phyloP scores from a whole-genome alignment of 1,140 invertebrate species.

The Achatina immaculata region DNA sequence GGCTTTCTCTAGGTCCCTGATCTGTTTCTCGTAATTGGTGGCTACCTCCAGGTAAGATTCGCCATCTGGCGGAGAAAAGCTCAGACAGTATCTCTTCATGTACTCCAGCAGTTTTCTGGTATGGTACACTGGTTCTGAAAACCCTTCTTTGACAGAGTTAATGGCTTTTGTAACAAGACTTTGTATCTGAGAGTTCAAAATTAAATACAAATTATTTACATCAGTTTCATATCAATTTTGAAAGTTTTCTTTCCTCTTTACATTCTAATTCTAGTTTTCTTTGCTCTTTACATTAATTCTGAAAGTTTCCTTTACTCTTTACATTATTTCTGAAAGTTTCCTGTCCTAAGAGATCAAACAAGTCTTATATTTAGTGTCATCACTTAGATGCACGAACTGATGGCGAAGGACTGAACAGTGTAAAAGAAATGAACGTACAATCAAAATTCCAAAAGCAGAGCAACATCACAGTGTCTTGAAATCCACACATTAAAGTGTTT shows the following conservation, averaged over 20 bases:
- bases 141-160: conserved; percentile 44
- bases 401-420: too few relatives aligned
- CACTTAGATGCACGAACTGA: too few relatives aligned
- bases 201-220: background rate
- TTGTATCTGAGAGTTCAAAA: conserved; percentile 35
- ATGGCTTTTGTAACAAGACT: conserved; percentile 41
- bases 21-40: conserved; percentile 56
- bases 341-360: too few relatives aligned
- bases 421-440: too few relatives aligned
- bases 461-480: too few relatives aligned
- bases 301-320: too few relatives aligned
- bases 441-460: too few relatives aligned
- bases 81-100: conserved; percentile 54
- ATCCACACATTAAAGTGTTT: too few relatives aligned
- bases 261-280: background rate
- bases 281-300: background rate
- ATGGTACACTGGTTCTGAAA: conserved; percentile 44
- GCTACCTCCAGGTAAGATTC: conserved; percentile 55
- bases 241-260: background rate
- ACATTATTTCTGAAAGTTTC: too few relatives aligned
- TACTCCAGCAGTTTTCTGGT: conserved; percentile 47
- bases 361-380: too few relatives aligned
- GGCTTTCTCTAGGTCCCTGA: conserved; percentile 47
- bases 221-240: background rate
- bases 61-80: conserved; percentile 48